Conservation (phyloP, 1,140 invertebrate genomes). For the Hydropsyche tenuis region DNA sequence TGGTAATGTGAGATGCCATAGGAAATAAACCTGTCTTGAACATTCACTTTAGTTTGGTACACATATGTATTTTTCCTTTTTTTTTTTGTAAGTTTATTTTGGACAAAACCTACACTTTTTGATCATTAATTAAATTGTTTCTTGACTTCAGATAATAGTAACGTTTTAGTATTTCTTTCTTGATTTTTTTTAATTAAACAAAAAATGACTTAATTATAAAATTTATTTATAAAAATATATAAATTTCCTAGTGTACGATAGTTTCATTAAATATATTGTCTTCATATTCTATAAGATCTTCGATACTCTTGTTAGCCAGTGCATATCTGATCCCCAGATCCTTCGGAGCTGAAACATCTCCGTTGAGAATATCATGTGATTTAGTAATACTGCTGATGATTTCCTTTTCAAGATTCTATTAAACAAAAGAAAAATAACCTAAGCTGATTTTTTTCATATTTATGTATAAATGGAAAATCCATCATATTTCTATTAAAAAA, state of each 20-base stretch:
- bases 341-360: conserved; percentile 58
- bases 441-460: too few relatives aligned
- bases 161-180: not conserved
- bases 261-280: not conserved
- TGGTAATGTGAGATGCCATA: not conserved
- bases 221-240: conserved; percentile 3
- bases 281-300: conserved; percentile 44
- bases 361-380: conserved; percentile 58
- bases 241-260: conserved; percentile 6
- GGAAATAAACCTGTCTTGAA: not conserved
- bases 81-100: too few relatives aligned
- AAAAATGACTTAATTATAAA: not conserved
- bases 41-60: too few relatives aligned
- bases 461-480: too few relatives aligned
- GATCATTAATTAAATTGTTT: too few relatives aligned
- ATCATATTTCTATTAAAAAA: too few relatives aligned
- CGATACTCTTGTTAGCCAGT: conserved; percentile 36
- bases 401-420: conserved; percentile 59
- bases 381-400: conserved; percentile 59
- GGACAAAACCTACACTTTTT: too few relatives aligned
- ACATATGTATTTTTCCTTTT: too few relatives aligned
- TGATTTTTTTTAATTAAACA: not conserved
- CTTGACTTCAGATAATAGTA: too few relatives aligned
- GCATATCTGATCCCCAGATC: conserved; percentile 56
- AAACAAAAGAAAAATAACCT: too few relatives aligned